Percentiles rank a stretch among this genome's conserved stretches.
Evolutionary conservation across 2,888 invertebrate genomes (phyloP).

Genomic region (Patella depressa): DNA sequence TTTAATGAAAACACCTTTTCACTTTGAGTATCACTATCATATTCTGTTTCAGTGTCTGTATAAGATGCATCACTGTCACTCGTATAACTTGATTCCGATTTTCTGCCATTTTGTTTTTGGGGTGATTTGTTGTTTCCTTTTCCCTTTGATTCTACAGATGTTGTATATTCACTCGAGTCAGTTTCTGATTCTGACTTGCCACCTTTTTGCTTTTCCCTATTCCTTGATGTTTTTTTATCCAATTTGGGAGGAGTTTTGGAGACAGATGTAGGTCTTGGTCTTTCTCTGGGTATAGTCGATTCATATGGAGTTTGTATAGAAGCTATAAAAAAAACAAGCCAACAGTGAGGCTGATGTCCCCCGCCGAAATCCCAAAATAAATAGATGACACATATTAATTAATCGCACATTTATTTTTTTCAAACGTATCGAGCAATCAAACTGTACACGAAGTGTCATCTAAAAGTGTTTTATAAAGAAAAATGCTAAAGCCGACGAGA

Average conservation of each 20-base stretch:
- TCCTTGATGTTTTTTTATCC: neutral
- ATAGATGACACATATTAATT: no score
- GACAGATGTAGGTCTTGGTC: neutral
- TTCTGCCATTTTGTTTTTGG: neutral
- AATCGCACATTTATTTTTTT: no score
- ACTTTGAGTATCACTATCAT: conserved; percentile 16
- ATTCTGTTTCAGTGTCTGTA: conserved; percentile 25
- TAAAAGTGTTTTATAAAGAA: no score
- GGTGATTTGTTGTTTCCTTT: conserved; percentile 4
- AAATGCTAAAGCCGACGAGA: no score
- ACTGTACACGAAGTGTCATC: no score
- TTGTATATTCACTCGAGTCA: neutral
- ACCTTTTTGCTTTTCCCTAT: neutral
- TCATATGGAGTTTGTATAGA: neutral
- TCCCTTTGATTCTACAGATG: neutral
- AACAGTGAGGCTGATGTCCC: no score
- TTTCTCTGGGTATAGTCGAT: neutral
- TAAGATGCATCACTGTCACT: conserved; percentile 17
- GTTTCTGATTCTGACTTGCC: neutral
- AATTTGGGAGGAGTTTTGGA: neutral
- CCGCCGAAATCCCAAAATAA: no score
- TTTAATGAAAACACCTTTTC: conserved; percentile 21
- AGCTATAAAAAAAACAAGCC: no score
- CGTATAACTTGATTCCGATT: neutral
- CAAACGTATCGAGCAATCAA: no score